Evolutionary conservation across 2,888 invertebrate genomes (phyloP).

Genomic region (Strigamia transsilvanica): DNA sequence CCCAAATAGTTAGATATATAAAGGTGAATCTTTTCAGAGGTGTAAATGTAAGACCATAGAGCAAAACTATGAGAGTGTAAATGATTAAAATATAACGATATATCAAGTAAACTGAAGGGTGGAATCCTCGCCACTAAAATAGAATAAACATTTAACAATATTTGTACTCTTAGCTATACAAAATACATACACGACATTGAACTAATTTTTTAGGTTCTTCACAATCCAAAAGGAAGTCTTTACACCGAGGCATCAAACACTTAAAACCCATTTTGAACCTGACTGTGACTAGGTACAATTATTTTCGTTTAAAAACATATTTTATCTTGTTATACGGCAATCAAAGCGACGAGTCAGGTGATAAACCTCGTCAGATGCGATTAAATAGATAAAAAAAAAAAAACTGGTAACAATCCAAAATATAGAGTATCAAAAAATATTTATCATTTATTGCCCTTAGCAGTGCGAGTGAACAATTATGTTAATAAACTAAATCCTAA

Average conservation of each 20-base stretch:
- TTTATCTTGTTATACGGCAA: background rate
- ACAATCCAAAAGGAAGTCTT: background rate
- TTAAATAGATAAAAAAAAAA: too few relatives aligned
- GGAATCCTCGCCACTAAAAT: background rate
- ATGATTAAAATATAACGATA: background rate
- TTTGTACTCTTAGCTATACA: background rate
- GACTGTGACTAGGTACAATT: background rate
- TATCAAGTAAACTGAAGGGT: background rate
- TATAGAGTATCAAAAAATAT: background rate
- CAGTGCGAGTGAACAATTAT: background rate
- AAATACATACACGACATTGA: conserved; percentile 24
- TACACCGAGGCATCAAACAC: background rate
- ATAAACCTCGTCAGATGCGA: too few relatives aligned
- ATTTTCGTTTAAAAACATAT: too few relatives aligned
- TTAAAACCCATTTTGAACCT: background rate
- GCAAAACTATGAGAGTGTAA: background rate
- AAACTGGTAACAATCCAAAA: too few relatives aligned
- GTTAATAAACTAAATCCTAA: background rate
- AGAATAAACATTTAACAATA: background rate
- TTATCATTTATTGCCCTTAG: background rate
- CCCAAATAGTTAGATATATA: conserved; percentile 4
- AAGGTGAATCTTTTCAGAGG: background rate
- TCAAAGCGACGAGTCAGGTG: background rate
- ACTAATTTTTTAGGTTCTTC: conserved; percentile 7
- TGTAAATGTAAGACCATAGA: background rate